phyloP scores from a whole-genome alignment of 1,140 invertebrate species.

The Lordiphosa collinella region DNA sequence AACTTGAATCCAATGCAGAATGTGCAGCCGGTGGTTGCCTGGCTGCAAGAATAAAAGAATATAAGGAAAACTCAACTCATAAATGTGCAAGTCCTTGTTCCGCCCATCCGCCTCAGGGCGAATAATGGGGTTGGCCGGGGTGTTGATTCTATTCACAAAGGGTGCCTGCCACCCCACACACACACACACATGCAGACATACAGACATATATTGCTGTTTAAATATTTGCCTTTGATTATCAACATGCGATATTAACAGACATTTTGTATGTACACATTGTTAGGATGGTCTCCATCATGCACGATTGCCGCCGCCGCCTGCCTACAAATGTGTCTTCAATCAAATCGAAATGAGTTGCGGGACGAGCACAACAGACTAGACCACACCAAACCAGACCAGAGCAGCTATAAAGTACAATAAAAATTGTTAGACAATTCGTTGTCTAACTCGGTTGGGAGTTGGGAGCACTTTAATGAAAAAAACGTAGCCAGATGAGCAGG shows the following conservation, averaged over 20 bases:
- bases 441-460: not conserved
- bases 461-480: not conserved
- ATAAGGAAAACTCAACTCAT: too few species aligned
- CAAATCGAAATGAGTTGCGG: slow-evolving; percentile 13
- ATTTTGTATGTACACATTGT: slow-evolving; percentile 9
- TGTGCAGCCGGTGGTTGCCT: not conserved
- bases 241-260: slow-evolving; percentile 49
- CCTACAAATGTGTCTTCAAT: slow-evolving; percentile 27
- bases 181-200: not conserved
- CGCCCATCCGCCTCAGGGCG: not conserved
- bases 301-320: too few species aligned
- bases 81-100: not conserved
- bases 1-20: slow-evolving; percentile 38
- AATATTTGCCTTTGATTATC: slow-evolving; percentile 76
- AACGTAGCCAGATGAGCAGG: too few species aligned
- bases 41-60: not conserved
- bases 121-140: slow-evolving; percentile 8
- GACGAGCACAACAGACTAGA: not conserved
- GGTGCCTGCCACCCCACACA: not conserved
- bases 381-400: slow-evolving; percentile 16
- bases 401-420: slow-evolving; percentile 21
- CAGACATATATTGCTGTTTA: slow-evolving; percentile 58
- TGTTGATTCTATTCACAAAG: not conserved
- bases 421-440: slow-evolving; percentile 28
- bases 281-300: not conserved